Percentiles rank a stretch among this genome's conserved stretches.
Evolutionary conservation across 2,797 vertebrate species (phyloP).

Genomic region (Eospalax fontanierii): DNA sequence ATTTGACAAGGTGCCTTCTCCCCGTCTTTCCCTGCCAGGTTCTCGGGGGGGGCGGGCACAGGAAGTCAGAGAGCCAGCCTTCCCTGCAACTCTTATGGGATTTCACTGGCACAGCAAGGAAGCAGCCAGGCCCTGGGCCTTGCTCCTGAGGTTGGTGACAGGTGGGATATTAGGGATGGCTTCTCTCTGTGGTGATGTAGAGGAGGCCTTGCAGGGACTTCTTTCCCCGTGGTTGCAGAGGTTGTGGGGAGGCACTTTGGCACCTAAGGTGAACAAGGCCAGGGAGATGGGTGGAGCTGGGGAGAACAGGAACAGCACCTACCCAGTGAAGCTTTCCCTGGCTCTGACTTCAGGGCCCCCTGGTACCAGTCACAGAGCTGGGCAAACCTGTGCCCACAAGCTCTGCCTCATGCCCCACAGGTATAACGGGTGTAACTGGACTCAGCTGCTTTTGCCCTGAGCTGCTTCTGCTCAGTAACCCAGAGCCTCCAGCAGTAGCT

Average conservation of each 20-base stretch:
- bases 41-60: background rate
- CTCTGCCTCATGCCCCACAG: background rate
- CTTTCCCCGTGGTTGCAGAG: background rate
- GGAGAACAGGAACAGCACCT: background rate
- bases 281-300: background rate
- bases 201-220: background rate
- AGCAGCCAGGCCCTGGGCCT: rapidly evolving
- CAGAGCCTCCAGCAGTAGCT: background rate
- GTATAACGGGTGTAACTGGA: rapidly evolving
- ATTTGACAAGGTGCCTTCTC: background rate
- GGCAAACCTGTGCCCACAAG: background rate
- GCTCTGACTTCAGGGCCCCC: background rate
- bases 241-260: background rate
- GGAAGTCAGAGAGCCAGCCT: background rate
- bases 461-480: background rate
- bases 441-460: background rate
- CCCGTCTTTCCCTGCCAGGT: too few species aligned
- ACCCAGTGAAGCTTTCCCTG: background rate
- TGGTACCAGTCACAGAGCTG: background rate
- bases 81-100: background rate
- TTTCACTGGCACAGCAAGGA: background rate
- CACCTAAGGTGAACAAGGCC: background rate
- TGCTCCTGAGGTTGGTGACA: background rate
- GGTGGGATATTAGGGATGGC: background rate
- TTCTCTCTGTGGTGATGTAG: background rate